Evolutionary conservation across 1,140 invertebrate genomes (phyloP).

Genomic region (Eufriesea mexicana): DNA sequence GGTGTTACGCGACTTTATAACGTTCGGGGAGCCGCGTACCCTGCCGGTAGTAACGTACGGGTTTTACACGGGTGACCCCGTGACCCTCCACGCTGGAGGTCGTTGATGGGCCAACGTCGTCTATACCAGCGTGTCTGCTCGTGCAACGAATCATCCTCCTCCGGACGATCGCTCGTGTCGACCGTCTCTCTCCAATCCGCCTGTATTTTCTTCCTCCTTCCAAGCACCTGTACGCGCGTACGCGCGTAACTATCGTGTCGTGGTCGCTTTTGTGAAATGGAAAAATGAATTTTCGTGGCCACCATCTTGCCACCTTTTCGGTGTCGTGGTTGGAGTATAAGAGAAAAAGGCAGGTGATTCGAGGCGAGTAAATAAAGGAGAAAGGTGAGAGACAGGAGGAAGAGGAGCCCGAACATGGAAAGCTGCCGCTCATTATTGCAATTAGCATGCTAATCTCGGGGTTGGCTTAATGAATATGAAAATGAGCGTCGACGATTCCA

Average conservation of each 20-base stretch:
- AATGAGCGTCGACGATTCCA: constrained; percentile 54
- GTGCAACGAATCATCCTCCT: not conserved
- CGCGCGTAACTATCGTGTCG: too few species aligned
- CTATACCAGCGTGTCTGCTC: not conserved
- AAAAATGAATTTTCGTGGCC: too few species aligned
- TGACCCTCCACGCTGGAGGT: constrained; percentile 57
- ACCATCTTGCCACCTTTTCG: too few species aligned
- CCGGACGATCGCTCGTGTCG: not conserved
- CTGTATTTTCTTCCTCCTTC: too few species aligned
- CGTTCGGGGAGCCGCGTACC: constrained; percentile 37
- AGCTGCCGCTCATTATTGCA: constrained; percentile 58
- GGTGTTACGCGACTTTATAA: constrained; percentile 68
- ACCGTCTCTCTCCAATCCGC: not conserved
- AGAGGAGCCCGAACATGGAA: not conserved
- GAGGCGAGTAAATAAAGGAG: not conserved
- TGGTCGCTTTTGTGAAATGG: too few species aligned
- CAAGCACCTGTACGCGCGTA: too few species aligned
- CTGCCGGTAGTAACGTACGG: constrained; percentile 62
- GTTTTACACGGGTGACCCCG: constrained; percentile 61
- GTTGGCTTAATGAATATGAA: constrained; percentile 64
- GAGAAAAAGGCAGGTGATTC: not conserved
- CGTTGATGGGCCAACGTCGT: constrained; percentile 22
- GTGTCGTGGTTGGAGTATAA: too few species aligned
- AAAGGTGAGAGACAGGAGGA: not conserved
- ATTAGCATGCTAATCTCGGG: constrained; percentile 64